Conservation (phyloP, 2,797 vertebrate genomes). For the Myotis myotis region DNA sequence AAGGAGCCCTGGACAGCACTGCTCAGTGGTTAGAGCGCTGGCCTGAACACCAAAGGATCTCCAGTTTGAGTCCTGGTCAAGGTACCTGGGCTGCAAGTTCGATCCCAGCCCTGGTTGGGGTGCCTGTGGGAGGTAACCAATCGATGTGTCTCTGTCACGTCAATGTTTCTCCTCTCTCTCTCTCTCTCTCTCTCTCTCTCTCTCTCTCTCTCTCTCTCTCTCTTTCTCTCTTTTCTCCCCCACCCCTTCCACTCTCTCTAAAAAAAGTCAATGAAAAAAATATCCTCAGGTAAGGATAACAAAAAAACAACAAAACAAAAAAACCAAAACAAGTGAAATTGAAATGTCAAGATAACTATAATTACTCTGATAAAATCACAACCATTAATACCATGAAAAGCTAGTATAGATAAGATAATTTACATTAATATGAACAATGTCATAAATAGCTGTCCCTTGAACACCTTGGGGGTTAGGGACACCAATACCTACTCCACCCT, state of each 20-base stretch:
- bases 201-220: not conserved
- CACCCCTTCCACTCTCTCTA: not conserved
- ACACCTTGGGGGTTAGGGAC: not conserved
- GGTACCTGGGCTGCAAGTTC: too few species aligned
- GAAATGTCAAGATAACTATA: not conserved
- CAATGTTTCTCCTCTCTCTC: not conserved
- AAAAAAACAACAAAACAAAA: too few species aligned
- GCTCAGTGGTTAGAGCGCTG: not conserved
- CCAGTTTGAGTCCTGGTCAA: too few species aligned
- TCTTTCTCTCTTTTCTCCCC: too few species aligned
- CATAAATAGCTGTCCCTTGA: not conserved
- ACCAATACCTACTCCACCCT: not conserved
- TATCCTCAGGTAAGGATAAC: not conserved
- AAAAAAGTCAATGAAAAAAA: not conserved
- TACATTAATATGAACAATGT: not conserved
- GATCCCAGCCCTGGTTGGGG: too few species aligned
- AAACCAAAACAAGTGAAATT: not conserved
- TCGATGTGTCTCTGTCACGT: not conserved
- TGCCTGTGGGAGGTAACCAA: not conserved
- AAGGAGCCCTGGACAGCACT: not conserved
- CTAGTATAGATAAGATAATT: not conserved
- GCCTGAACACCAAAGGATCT: too few species aligned
- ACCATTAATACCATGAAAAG: constrained; percentile 39
- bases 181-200: not conserved
- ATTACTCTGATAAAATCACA: constrained; percentile 38